phyloP scores from a whole-genome alignment of 2,888 invertebrate genomes.

The Byasa hedistus region DNA sequence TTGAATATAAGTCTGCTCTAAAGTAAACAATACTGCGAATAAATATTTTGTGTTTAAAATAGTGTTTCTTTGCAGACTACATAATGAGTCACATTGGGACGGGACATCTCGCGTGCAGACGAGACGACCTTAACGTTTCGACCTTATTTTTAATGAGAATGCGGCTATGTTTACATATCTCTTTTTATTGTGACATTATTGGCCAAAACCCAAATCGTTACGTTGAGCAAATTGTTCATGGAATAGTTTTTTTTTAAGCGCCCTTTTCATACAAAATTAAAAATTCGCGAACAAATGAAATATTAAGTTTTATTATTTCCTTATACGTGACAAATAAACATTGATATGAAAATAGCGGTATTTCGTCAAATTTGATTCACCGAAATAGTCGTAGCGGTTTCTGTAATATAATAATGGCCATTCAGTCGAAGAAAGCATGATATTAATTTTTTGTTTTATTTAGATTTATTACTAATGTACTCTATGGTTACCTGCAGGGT shows the following conservation, averaged over 20 bases:
- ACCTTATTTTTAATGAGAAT: constrained; percentile 73
- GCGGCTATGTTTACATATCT: constrained; percentile 76
- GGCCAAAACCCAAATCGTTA: constrained; percentile 65
- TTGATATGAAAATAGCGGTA: background rate
- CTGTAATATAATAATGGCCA: constrained; percentile 19
- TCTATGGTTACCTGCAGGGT: constrained; percentile 46
- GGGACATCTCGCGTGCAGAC: constrained; percentile 61
- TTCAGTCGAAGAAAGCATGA: constrained; percentile 44
- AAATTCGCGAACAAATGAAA: no score
- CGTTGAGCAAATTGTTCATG: constrained; percentile 58
- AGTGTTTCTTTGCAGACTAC: constrained; percentile 35
- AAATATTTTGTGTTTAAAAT: constrained; percentile 22
- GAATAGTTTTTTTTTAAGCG: constrained; percentile 40
- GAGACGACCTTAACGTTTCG: constrained; percentile 52
- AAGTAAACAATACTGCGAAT: constrained; percentile 2
- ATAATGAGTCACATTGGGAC: constrained; percentile 63
- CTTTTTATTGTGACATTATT: constrained; percentile 73
- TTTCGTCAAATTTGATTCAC: constrained; percentile 6
- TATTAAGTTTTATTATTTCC: no score
- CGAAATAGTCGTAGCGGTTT: constrained; percentile 11
- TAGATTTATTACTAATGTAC: constrained; percentile 47
- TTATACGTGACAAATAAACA: background rate
- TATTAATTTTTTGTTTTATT: constrained; percentile 48
- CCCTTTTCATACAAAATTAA: constrained; percentile 32
- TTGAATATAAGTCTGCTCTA: background rate